Evolutionary conservation across 2,888 invertebrate genomes (phyloP), one percentile per base, ranked within the genome.

Genomic region (Torymus auratus): DNA sequence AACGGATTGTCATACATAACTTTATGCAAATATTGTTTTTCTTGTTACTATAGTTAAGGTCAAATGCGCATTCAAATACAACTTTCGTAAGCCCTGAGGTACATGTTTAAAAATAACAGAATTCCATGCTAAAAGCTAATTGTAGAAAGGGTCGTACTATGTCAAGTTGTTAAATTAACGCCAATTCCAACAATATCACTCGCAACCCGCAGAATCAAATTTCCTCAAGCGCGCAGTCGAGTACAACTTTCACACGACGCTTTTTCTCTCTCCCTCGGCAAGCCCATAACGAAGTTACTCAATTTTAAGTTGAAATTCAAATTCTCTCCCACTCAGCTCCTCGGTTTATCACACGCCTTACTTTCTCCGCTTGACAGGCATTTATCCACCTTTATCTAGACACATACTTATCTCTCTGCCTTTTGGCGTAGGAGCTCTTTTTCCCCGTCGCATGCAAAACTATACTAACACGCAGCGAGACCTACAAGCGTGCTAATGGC

Each of bases 301-400:
- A 23, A 75, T 75, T 75, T 75, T 52, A 67, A 67, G 67, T 75
- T 67, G 14, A 60, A 75, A 75, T 75, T 60, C 28, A 67, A 67
- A 67, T 58, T 74, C 50, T 62, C 52, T 52, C 17, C 20, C 4
- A n/a, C 12, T 62, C 28, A 4, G 28, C 28, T 28, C 28, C 28
- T 28, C 14, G 28, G 62, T 53, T 41, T 23, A 23, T 72, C 2
- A 28, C 10, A 0, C 62, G 5, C 15, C 7, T 17, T 17, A 14
- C 41, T 5, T 28, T 28, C 7, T n/a, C 41, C 17, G 14, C 7
- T 5, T 12, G 28, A 41, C 41, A 20, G 20, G 2, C 74, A 58
- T 56, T 23, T 20, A 41, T 56, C 62, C 20, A 23, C 17, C 17
- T 41, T 15, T 7, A 56, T 62, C 15, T 41, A 28, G 28, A 28